Evolutionary conservation across 1,140 invertebrate genomes (phyloP).

Genomic region (Cataglyphis hispanica): DNA sequence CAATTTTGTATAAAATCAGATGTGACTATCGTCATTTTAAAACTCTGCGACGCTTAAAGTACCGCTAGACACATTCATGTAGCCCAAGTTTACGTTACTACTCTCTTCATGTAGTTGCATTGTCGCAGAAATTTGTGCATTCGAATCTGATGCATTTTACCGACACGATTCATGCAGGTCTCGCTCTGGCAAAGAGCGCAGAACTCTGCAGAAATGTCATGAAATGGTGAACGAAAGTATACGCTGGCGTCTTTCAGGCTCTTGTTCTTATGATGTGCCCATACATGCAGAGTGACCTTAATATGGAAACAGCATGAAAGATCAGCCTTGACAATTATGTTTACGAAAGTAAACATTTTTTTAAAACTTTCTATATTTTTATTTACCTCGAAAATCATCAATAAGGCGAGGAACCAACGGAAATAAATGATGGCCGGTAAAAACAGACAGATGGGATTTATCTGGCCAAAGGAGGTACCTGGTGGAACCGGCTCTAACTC

Average conservation of each 20-base stretch:
- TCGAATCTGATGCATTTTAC: conserved; percentile 84
- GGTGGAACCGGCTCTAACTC: conserved; percentile 75
- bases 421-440: conserved; percentile 81
- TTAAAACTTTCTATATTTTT: neutral
- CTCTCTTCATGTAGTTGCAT: conserved; percentile 83
- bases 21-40: neutral
- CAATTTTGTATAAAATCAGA: neutral
- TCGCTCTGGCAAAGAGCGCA: conserved; percentile 87
- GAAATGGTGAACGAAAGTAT: conserved; percentile 88
- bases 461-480: conserved; percentile 80
- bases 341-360: conserved; percentile 1
- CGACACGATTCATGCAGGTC: conserved; percentile 83
- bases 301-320: neutral
- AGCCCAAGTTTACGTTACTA: conserved; percentile 76
- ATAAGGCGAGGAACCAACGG: conserved; percentile 78
- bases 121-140: conserved; percentile 82
- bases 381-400: conserved; percentile 78
- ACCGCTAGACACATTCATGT: neutral
- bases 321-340: conserved; percentile 61
- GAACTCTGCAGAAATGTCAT: conserved; percentile 87
- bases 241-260: conserved; percentile 84
- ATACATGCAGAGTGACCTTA: conserved; percentile 84
- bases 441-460: conserved; percentile 81
- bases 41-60: neutral
- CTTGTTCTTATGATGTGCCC: conserved; percentile 88